Conservation (phyloP, 35 echinoderm and acorn worm species). For the Anneissia japonica region DNA sequence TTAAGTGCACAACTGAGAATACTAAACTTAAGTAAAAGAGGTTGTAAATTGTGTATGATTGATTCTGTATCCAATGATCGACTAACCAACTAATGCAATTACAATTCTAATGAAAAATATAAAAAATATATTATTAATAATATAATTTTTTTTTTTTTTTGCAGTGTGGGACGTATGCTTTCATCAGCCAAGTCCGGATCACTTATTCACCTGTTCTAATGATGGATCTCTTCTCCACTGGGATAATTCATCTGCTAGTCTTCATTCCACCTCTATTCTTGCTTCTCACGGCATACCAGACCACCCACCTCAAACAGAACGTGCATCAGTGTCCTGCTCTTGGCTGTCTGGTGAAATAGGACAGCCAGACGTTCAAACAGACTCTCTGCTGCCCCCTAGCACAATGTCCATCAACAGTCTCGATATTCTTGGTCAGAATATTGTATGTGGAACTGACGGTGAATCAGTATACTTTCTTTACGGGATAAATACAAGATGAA, state of each 20-base stretch:
- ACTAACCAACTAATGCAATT: not conserved
- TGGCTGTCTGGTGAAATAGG: constrained; percentile 53
- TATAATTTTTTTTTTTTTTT: not conserved
- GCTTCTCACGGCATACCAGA: constrained; percentile 11
- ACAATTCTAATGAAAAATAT: not conserved
- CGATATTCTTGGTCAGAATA: constrained; percentile 60
- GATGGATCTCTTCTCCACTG: constrained; percentile 95
- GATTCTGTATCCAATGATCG: too few relatives aligned
- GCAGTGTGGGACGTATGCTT: constrained; percentile 98
- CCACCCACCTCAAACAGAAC: constrained; percentile 13
- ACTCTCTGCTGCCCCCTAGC: constrained; percentile 70
- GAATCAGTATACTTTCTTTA: constrained; percentile 62
- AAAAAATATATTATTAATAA: not conserved
- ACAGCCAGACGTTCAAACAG: constrained; percentile 62
- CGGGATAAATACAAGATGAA: not conserved
- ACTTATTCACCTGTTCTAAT: constrained; percentile 95
- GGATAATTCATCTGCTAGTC: constrained; percentile 47
- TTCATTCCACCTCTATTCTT: not conserved
- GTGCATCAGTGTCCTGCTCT: constrained; percentile 31
- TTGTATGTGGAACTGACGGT: constrained; percentile 90
- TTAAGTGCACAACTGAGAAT: not conserved
- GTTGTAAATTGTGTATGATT: too few relatives aligned
- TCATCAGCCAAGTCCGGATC: constrained; percentile 73
- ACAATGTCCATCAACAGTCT: constrained; percentile 77
- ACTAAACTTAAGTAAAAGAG: not conserved